A percentile compares a stretch with the other conserved stretches of the same genome.
Evolutionary conservation across 2,888 invertebrate species (phyloP).

Genomic region (Dendrolimus pini): DNA sequence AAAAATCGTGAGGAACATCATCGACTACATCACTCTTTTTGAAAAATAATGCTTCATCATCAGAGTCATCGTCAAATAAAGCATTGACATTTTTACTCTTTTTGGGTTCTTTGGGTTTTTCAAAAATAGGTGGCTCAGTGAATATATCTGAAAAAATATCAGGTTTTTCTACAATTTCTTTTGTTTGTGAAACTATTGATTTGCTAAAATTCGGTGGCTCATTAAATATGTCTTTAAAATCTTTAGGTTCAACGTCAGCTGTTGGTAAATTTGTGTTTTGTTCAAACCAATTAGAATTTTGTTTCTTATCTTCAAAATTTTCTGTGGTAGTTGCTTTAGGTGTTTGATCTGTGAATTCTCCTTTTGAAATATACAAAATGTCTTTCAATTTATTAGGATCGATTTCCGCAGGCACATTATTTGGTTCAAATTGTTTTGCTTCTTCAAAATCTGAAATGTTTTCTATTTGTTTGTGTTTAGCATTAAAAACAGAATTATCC

Average conservation of each 20-base stretch:
- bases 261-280: neutral
- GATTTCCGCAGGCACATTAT: no score
- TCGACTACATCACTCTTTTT: constrained; percentile 53
- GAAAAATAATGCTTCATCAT: constrained; percentile 62
- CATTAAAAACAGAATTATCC: no score
- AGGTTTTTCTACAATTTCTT: constrained; percentile 5
- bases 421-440: no score
- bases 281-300: neutral
- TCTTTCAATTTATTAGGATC: no score
- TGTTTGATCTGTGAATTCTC: no score
- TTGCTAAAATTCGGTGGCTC: neutral
- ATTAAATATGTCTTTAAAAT: neutral
- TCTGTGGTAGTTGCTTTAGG: no score
- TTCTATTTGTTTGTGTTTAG: neutral
- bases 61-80: constrained; percentile 65
- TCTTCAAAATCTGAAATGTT: neutral
- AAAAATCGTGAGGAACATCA: constrained; percentile 42
- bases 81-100: constrained; percentile 62
- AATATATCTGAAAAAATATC: constrained; percentile 39
- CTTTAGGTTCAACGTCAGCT: neutral
- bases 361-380: no score
- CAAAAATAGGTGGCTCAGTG: constrained; percentile 53
- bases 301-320: no score
- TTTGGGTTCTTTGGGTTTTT: constrained; percentile 58
- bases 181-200: neutral